Base-by-base conservation (phyloP, 2,888 invertebrate genomes). In the Lepidocyrtinus sp. region DNA sequence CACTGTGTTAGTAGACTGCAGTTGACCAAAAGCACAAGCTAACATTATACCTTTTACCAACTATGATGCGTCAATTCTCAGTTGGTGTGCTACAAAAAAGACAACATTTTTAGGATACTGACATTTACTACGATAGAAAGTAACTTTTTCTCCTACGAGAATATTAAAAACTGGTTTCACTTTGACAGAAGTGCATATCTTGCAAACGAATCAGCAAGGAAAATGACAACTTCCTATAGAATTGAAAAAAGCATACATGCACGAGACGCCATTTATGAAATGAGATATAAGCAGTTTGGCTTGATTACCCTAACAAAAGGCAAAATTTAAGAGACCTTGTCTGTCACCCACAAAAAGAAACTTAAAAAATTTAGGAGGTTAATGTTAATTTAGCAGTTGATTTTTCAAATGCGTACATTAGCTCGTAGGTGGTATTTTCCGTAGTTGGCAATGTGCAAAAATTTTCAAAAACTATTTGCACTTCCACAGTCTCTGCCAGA, bases 141-240 rank as follows among this genome's bases (percentile, higher is more conserved):
- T 55, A 3, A 55, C 9, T 55, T 55, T 55, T n/a, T n/a, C 17
- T n/a, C 9, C 3, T 55, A 17, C 5, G 12, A 36, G 12, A 55
- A 68, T 67, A 22, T 68, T 63, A 22, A 61, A 68, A 75, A 75
- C 75, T 75, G 75, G 75, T 75, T 74, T 65, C 65, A 1, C 61
- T 59, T 75, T 75, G 75, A 75, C 75, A 75, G 75, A 69, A 68
- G 68, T 75, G 75, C 75, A 75, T 75, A 75, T 75, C 75, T 75
- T 62, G 19, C 62, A 68, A 45, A 25, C 24, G 55, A 74, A 74
- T 74, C 74, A 59, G 21, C 26, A 63, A 26, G 36, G 36, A 19
- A 22, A n/a, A 68, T 27, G 1, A 9, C 24, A n/a, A 3, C 50
- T 67, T 24, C 3, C 19, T 59, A n/a, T n/a, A 50, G 7, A 45